A percentile compares a stretch with the other conserved stretches of the same genome.
Conservation (phyloP, 2,888 invertebrate species). For the Athalia circularis region DNA sequence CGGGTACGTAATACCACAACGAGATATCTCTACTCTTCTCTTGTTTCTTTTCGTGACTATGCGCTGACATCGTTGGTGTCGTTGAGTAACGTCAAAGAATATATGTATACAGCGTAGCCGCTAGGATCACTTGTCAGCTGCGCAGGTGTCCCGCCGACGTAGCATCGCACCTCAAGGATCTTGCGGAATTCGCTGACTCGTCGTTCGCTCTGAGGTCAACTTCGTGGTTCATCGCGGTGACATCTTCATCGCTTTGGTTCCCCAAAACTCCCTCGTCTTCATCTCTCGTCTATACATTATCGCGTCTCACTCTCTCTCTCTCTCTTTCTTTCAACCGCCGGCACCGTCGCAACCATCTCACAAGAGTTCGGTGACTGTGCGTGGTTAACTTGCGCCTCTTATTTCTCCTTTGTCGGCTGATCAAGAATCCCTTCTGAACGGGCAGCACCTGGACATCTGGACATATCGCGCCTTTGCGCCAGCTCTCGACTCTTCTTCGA, state of each 20-base stretch:
- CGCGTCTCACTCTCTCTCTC: background rate
- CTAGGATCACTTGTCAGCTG: conserved; percentile 35
- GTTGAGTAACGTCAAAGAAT: conserved; percentile 12
- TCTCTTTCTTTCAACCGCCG: background rate
- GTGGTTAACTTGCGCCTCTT: conserved; percentile 26
- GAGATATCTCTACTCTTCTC: background rate
- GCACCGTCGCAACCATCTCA: background rate
- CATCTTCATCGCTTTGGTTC: conserved; percentile 60
- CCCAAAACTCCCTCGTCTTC: conserved; percentile 6
- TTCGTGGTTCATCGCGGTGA: conserved; percentile 61
- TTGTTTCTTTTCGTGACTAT: conserved; percentile 1
- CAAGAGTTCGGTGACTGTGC: conserved; percentile 22
- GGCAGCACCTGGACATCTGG: conserved; percentile 52
- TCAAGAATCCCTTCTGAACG: conserved; percentile 41
- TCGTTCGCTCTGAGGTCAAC: conserved; percentile 54
- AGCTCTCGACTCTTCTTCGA: conserved; percentile 5
- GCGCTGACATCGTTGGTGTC: conserved; percentile 1
- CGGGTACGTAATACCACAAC: background rate
- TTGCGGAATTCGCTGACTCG: conserved; percentile 67
- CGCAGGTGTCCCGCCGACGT: conserved; percentile 34
- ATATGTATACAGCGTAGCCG: background rate
- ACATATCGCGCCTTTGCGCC: conserved; percentile 6
- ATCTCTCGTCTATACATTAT: too few relatives aligned
- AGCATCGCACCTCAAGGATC: conserved; percentile 35
- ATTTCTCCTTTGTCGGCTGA: conserved; percentile 55